Base-by-base conservation (phyloP, 2,888 invertebrate species). In the Rhagium mordax region DNA sequence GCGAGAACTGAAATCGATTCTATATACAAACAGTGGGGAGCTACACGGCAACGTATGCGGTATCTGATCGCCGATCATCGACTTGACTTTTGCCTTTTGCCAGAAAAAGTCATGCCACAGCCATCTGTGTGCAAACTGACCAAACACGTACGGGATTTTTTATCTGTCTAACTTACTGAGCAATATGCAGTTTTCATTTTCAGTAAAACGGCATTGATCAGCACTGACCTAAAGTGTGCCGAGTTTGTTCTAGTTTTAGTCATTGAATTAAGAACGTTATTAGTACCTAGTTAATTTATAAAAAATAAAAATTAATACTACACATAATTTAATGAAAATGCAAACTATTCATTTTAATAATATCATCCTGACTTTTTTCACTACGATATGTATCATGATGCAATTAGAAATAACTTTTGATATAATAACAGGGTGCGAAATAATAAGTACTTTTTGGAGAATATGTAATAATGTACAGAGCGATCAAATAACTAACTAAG, bases 71-170 rank as follows among this genome's bases (percentile, higher is more conserved):
- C 62, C 60, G 70, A 65, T 69, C 67, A 70, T 72, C 69, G 76
- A 72, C 66, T 78, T 69, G 76, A 65, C 75, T 78, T 81, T 79
- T 75, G 70, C 74, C 81, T 81, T 81, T 82, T 80, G 69, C 73
- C 59, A 77, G 78, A 67, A 79, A 83, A 84, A 84, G 84, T 81
- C 84, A 84, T 81, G 81, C 84, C 81, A 83, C 84, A 82, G 87
- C 87, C 87, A 87, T 87, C 87, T 87, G 83, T 87, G 84, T 79
- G 86, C 76, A 80, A 82, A 83, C 83, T 84, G 85, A 84, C 85
- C 86, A 87, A 87, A 81, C 84, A 84, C 72, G 71, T 78, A 78
- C 76, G 75, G 77, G 82, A 81, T 84, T 84, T 84, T 82, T 83
- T 82, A 77, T 72, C 74, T 73, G 24, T 15, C 49, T 24, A 18